Conservation (phyloP, 92 coral and sea anemone species). For the Scolanthus callimorphus region DNA sequence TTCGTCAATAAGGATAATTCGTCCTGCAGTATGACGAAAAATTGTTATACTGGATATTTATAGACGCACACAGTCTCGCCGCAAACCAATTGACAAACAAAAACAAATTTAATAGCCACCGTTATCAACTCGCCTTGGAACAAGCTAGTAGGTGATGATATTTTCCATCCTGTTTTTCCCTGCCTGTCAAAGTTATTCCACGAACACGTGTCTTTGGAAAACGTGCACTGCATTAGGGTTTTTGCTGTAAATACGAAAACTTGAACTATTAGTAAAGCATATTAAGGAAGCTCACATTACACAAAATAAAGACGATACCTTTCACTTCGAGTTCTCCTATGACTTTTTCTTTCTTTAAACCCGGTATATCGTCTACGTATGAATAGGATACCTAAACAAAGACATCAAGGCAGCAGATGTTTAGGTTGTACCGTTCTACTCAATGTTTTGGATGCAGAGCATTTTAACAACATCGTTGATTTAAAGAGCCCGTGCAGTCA, state of each 20-base stretch:
- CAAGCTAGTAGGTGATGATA: background rate
- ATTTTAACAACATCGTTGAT: no score
- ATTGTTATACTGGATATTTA: no score
- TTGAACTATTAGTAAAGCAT: no score
- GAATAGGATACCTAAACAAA: background rate
- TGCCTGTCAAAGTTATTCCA: slow-evolving; percentile 7
- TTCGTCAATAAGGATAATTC: background rate
- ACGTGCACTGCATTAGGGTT: slow-evolving; percentile 11
- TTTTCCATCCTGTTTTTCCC: background rate
- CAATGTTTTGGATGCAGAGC: no score
- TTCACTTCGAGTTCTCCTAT: background rate
- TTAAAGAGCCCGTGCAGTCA: no score
- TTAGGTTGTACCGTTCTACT: no score
- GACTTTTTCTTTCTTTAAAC: background rate
- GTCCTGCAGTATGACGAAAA: background rate
- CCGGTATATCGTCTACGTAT: background rate
- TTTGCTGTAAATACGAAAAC: background rate
- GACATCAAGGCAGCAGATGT: no score
- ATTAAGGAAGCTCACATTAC: no score
- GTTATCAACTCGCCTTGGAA: background rate
- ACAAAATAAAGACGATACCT: background rate
- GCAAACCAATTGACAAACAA: no score
- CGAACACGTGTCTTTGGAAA: slow-evolving; percentile 9
- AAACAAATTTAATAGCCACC: no score
- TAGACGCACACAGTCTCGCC: no score